phyloP scores from a whole-genome alignment of 2,888 invertebrate genomes.

The Polia nebulosa region DNA sequence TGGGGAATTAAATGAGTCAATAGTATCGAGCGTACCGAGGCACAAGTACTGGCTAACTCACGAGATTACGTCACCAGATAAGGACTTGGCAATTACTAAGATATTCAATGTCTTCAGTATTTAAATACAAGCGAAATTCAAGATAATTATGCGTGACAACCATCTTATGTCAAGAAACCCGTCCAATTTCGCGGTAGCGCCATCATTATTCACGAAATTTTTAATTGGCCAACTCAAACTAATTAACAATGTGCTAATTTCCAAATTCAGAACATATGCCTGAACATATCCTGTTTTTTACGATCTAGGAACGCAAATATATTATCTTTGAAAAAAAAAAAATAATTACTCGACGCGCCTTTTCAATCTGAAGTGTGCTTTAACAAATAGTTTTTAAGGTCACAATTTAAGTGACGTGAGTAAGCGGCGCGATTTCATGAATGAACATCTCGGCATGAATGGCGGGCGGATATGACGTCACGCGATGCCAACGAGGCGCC shows the following conservation, averaged over 20 bases:
- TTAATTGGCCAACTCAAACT: conserved; percentile 38
- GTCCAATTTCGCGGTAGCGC: conserved; percentile 25
- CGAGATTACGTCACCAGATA: conserved; percentile 39
- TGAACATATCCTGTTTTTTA: conserved; percentile 63
- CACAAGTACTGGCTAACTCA: conserved; percentile 16
- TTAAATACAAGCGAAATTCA: conserved; percentile 24
- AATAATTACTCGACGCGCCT: conserved; percentile 22
- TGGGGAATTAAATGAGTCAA: conserved; percentile 46
- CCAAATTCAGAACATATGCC: conserved; percentile 62
- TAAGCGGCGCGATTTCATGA: conserved; percentile 76
- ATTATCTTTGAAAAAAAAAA: conserved; percentile 38
- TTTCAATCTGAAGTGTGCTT: conserved; percentile 31
- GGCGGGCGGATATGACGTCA: conserved; percentile 85
- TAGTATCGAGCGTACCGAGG: conserved; percentile 22
- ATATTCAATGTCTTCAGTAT: conserved; percentile 12
- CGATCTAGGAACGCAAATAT: conserved; percentile 58
- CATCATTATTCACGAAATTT: conserved; percentile 40
- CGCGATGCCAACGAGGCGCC: conserved; percentile 72
- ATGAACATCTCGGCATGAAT: conserved; percentile 82
- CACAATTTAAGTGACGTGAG: conserved; percentile 37
- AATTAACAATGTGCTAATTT: conserved; percentile 63
- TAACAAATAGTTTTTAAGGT: conserved; percentile 8
- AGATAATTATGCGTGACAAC: conserved; percentile 42
- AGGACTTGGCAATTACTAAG: conserved; percentile 20
- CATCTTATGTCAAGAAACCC: conserved; percentile 23